A percentile compares a stretch with the other conserved stretches of the same genome.
phyloP scores from a whole-genome alignment of 2,113 vertebrate genomes.

The Sinocyclocheilus grahami region DNA sequence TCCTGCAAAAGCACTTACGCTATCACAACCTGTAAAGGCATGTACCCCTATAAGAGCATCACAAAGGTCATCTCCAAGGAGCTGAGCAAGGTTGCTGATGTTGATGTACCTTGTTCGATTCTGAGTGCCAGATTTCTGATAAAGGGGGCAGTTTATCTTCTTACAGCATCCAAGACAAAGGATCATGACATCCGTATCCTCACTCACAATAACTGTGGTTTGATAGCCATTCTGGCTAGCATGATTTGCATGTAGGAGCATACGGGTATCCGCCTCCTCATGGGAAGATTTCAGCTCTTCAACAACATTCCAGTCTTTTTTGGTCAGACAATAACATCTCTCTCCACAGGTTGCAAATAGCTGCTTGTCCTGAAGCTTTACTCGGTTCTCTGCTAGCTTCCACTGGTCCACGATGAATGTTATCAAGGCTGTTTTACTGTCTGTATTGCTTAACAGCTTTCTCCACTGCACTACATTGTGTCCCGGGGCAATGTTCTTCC shows the following conservation, averaged over 20 bases:
- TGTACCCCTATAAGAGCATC: background rate
- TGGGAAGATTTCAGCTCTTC: slow-evolving; percentile 15
- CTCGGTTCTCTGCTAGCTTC: background rate
- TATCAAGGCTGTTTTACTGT: background rate
- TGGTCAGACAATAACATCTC: background rate
- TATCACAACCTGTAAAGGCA: background rate
- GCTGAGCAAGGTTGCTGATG: slow-evolving; percentile 16
- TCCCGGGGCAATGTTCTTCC: slow-evolving; percentile 16
- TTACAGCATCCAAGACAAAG: slow-evolving; percentile 7
- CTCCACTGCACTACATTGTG: slow-evolving; percentile 12
- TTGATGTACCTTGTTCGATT: background rate
- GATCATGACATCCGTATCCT: background rate
- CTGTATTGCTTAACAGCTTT: background rate
- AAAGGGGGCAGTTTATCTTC: slow-evolving; percentile 6
- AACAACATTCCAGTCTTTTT: background rate
- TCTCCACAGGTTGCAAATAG: background rate
- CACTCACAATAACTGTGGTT: slow-evolving; percentile 24
- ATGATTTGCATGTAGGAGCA: slow-evolving; percentile 33
- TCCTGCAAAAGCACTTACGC: background rate
- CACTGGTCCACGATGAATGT: background rate
- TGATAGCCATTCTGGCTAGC: slow-evolving; percentile 33
- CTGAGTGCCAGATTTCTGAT: slow-evolving; percentile 6
- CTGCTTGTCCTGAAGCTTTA: background rate
- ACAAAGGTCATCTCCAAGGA: background rate
- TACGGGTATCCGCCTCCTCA: slow-evolving; percentile 25